A percentile compares a stretch with the other conserved stretches of the same genome.
These are phyloP conservation scores for Denticeps clupeoides DNA, from an alignment of 2,797 vertebrate genomes.

Conservation along the genomic window DNA sequence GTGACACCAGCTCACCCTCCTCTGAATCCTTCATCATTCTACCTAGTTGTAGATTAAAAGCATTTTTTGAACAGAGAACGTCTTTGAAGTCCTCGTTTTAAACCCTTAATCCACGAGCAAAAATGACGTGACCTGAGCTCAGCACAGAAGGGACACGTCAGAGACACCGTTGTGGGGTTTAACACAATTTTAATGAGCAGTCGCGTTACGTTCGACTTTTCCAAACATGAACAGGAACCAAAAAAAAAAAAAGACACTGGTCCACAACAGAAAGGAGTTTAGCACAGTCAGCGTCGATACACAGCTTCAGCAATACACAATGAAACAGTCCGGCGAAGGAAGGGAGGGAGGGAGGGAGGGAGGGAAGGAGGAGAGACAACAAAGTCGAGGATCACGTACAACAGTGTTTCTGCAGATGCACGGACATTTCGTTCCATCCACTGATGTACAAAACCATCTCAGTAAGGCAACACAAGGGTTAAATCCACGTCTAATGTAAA, in stretches of 20 bases:
- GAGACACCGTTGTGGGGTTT: slow-evolving; percentile 10
- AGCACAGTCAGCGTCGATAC: slow-evolving; percentile 17
- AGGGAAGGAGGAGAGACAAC: neutral
- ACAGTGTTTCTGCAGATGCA: slow-evolving; percentile 10
- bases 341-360: slow-evolving; percentile 7
- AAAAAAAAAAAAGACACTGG: slow-evolving; percentile 15
- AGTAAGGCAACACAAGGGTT: slow-evolving; percentile 35
- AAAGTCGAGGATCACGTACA: slow-evolving; percentile 11
- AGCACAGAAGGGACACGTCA: no score
- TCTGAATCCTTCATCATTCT: no score
- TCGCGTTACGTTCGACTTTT: slow-evolving; percentile 15
- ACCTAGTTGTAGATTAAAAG: no score
- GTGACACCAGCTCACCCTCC: neutral
- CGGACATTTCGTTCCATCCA: slow-evolving; percentile 15
- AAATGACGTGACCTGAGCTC: no score
- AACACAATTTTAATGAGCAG: slow-evolving; percentile 28
- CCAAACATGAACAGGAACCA: slow-evolving; percentile 14
- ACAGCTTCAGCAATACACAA: slow-evolving; percentile 19
- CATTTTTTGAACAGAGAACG: no score
- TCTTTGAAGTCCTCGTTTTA: no score
- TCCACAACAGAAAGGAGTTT: slow-evolving; percentile 10
- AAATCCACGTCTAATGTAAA: slow-evolving; percentile 9
- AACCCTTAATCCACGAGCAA: no score
- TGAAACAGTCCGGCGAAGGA: no score
- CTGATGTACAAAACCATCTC: slow-evolving; percentile 27